Percentiles rank a stretch among this genome's conserved stretches.
Evolutionary conservation across 2,113 vertebrate genomes (phyloP).

Genomic region (Cariama cristata): DNA sequence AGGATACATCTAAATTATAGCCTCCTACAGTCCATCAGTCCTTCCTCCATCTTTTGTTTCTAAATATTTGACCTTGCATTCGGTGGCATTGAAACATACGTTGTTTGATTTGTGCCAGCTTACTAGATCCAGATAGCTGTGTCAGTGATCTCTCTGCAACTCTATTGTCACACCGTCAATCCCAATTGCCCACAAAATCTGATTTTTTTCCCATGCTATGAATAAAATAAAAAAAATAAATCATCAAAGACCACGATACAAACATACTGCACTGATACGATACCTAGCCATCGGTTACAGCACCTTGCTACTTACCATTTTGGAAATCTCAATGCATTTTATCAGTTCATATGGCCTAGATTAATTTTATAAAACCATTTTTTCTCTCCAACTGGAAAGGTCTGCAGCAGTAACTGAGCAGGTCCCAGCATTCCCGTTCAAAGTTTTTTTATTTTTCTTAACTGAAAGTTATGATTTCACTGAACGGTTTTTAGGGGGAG

Average conservation of each 20-base stretch:
- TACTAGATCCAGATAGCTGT: background rate
- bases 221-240: background rate
- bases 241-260: background rate
- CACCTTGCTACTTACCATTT: background rate
- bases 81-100: fast-evolving
- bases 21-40: background rate
- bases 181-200: background rate
- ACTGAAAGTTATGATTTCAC: background rate
- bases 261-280: background rate
- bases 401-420: background rate
- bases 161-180: background rate
- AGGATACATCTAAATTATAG: background rate
- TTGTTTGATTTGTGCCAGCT: background rate
- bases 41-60: background rate
- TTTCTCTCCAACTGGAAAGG: background rate
- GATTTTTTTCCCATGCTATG: background rate
- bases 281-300: background rate
- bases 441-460: background rate
- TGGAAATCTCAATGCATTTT: background rate
- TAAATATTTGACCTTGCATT: background rate
- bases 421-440: background rate
- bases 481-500: background rate
- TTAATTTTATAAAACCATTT: background rate
- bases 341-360: background rate
- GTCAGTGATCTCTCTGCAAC: background rate